Evolutionary conservation across 2,888 invertebrate genomes (phyloP).

Genomic region (Rotaria magnacalcarata): DNA sequence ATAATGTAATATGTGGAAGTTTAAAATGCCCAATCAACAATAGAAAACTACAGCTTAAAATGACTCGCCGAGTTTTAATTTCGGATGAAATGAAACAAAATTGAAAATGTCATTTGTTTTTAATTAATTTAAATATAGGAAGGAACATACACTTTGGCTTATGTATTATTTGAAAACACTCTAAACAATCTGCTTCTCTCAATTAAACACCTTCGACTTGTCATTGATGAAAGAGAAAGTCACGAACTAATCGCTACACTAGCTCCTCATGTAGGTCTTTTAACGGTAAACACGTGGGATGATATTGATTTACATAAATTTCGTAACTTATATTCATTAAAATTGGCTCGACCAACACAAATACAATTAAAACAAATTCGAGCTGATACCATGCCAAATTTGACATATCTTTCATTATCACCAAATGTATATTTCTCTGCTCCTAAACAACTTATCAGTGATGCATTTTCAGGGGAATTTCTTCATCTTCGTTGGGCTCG

Average conservation of each 20-base stretch:
- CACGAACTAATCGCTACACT: neutral
- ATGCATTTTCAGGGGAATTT: neutral
- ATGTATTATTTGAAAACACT: too few relatives aligned
- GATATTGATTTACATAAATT: neutral
- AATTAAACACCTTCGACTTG: neutral
- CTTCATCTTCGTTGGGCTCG: neutral
- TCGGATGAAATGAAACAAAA: too few relatives aligned
- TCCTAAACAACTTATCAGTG: neutral
- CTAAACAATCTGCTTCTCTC: neutral
- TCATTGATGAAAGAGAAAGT: neutral
- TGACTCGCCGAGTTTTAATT: too few relatives aligned
- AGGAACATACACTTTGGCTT: too few relatives aligned
- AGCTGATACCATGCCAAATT: neutral
- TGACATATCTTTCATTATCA: neutral
- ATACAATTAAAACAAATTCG: constrained; percentile 1
- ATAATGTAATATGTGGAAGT: too few relatives aligned
- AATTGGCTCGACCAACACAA: neutral
- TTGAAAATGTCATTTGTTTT: too few relatives aligned
- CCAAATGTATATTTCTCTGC: neutral
- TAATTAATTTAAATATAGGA: too few relatives aligned
- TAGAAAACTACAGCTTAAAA: too few relatives aligned
- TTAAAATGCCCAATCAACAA: too few relatives aligned
- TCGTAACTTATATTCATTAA: neutral
- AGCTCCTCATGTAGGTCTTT: neutral
- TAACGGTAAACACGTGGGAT: neutral